A percentile compares a stretch with the other conserved stretches of the same genome.
These are phyloP conservation scores for Rhinophrynus dorsalis DNA, from an alignment of 2,797 vertebrate species.

Conservation along the genomic window DNA sequence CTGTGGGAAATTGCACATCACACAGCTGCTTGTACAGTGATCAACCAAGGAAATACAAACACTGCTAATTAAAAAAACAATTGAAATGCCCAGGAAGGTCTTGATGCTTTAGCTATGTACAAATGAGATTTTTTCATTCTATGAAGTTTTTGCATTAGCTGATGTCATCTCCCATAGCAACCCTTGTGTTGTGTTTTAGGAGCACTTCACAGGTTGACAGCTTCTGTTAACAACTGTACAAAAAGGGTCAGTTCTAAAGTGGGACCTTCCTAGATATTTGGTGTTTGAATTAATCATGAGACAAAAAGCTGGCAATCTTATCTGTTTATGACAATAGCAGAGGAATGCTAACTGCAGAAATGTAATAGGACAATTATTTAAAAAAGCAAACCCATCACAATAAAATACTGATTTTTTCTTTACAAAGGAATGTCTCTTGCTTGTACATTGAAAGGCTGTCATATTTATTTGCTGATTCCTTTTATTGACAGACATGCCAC, in stretches of 20 bases:
- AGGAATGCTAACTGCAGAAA: constrained; percentile 13
- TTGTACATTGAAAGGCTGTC: too few relatives aligned
- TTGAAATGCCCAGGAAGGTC: constrained; percentile 52
- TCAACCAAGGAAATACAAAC: constrained; percentile 51
- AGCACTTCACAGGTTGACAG: constrained; percentile 59
- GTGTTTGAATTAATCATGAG: constrained; percentile 28
- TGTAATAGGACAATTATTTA: neutral
- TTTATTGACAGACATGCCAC: too few relatives aligned
- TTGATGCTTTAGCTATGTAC: constrained; percentile 33
- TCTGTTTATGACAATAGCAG: constrained; percentile 45
- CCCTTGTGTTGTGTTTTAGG: constrained; percentile 43
- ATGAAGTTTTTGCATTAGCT: constrained; percentile 1
- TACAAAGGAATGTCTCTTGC: too few relatives aligned
- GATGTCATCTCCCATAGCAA: constrained; percentile 53
- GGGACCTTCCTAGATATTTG: constrained; percentile 24
- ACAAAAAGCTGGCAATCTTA: constrained; percentile 52
- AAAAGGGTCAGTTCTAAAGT: constrained; percentile 29
- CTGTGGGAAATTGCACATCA: constrained; percentile 21
- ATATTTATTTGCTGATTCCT: too few relatives aligned
- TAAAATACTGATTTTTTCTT: too few relatives aligned
- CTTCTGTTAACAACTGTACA: constrained; percentile 42
- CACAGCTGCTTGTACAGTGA: constrained; percentile 47
- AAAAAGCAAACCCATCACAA: too few relatives aligned
- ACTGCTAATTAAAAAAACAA: constrained; percentile 53
- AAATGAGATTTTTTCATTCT: constrained; percentile 50